Conservation (phyloP, 2,113 vertebrate genomes). For the Onychostruthus taczanowskii region DNA sequence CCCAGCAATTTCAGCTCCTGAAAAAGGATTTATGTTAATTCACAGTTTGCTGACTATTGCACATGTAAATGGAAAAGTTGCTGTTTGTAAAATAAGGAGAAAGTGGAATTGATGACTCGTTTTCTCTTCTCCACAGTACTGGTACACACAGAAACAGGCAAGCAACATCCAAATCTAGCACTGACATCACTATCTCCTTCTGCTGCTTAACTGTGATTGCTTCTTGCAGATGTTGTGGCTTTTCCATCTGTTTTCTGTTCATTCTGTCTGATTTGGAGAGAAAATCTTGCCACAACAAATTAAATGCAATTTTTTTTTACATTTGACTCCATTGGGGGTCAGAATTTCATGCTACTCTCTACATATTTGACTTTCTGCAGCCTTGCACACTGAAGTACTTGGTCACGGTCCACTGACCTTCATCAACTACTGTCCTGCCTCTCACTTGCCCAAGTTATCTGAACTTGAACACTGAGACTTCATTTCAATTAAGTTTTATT, state of each 20-base stretch:
- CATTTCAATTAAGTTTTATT: not conserved
- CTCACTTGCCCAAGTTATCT: not conserved
- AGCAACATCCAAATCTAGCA: not conserved
- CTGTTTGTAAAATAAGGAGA: not conserved
- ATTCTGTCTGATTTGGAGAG: not conserved
- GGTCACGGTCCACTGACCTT: not conserved
- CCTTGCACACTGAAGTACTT: not conserved
- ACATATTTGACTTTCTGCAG: not conserved
- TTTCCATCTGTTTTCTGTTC: not conserved
- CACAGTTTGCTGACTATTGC: not conserved
- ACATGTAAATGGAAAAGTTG: not conserved
- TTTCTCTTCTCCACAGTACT: not conserved
- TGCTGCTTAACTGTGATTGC: not conserved
- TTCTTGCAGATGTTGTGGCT: not conserved
- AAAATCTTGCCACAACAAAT: not conserved
- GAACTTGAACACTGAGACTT: not conserved
- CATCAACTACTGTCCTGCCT: not conserved
- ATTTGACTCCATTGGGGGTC: not conserved
- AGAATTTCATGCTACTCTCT: not conserved
- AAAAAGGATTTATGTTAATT: not conserved
- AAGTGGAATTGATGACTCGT: not conserved
- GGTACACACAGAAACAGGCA: not conserved
- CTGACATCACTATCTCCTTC: not conserved
- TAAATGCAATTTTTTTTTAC: not conserved
- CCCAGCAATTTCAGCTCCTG: not conserved